Percentiles rank a stretch among this genome's conserved stretches.
These are phyloP conservation scores for Drosophila subobscura DNA, from an alignment of 1,140 invertebrate genomes.

Conservation along the genomic window DNA sequence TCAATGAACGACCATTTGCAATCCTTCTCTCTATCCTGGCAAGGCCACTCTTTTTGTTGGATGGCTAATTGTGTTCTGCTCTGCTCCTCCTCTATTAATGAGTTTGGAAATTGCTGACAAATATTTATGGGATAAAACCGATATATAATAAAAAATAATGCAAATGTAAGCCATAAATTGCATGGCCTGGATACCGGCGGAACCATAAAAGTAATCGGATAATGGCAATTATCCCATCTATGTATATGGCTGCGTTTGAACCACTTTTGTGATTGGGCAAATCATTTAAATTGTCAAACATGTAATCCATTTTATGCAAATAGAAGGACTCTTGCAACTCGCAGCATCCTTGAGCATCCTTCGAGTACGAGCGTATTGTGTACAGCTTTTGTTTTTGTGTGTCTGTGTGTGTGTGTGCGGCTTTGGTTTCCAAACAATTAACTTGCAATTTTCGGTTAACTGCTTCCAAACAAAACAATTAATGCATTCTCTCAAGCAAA, in stretches of 20 bases:
- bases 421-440: conserved; percentile 67
- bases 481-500: conserved; percentile 63
- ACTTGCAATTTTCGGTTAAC: conserved; percentile 60
- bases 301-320: conserved; percentile 56
- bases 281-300: conserved; percentile 31
- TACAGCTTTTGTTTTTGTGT: conserved; percentile 9
- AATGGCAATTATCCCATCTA: conserved; percentile 47
- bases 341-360: conserved; percentile 4
- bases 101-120: neutral
- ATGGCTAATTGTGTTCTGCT: too few species aligned
- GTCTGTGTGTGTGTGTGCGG: conserved; percentile 40
- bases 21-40: neutral
- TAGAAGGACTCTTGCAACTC: conserved; percentile 28
- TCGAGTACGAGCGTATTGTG: conserved; percentile 6
- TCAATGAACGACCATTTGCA: conserved; percentile 14
- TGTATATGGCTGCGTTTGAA: conserved; percentile 1
- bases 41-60: conserved; percentile 10
- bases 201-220: conserved; percentile 51
- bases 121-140: conserved; percentile 5
- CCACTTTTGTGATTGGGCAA: neutral
- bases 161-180: conserved; percentile 42
- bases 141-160: conserved; percentile 39
- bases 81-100: neutral
- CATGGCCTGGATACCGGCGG: conserved; percentile 10
- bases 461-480: conserved; percentile 63